phyloP scores from a whole-genome alignment of 35 echinoderm and acorn worm species.

The Amphiura filiformis region DNA sequence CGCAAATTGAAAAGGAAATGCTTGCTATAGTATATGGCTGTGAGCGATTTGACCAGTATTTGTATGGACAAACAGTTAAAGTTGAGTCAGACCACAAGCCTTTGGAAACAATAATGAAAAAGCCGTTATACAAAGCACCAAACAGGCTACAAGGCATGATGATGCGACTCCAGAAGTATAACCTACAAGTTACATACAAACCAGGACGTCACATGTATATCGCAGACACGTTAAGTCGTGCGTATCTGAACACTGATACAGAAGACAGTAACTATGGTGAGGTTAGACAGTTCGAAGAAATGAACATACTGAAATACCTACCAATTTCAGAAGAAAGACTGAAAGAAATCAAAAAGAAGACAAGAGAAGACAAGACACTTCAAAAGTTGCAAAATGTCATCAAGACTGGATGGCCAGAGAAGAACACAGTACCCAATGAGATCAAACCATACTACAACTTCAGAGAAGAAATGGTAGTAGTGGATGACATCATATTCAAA shows the following conservation, averaged over 20 bases:
- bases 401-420: not conserved
- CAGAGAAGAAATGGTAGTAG: not conserved
- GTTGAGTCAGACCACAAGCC: slow-evolving; percentile 71
- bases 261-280: not conserved
- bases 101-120: slow-evolving; percentile 57
- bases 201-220: slow-evolving; percentile 42
- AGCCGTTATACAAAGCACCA: slow-evolving; percentile 48
- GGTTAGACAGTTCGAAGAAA: not conserved
- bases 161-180: slow-evolving; percentile 57
- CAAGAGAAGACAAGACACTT: not conserved
- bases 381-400: not conserved
- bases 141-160: slow-evolving; percentile 68
- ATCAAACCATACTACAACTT: not conserved
- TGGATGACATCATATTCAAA: not conserved
- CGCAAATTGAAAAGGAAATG: slow-evolving; percentile 29
- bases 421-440: not conserved
- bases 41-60: slow-evolving; percentile 37
- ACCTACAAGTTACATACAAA: slow-evolving; percentile 46
- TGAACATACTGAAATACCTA: not conserved
- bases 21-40: slow-evolving; percentile 7
- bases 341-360: not conserved
- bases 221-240: slow-evolving; percentile 47
- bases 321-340: not conserved
- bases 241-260: not conserved
- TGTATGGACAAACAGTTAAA: slow-evolving; percentile 52